Evolutionary conservation across 2,797 vertebrate species (phyloP).

Genomic region (Rachycentron canadum): DNA sequence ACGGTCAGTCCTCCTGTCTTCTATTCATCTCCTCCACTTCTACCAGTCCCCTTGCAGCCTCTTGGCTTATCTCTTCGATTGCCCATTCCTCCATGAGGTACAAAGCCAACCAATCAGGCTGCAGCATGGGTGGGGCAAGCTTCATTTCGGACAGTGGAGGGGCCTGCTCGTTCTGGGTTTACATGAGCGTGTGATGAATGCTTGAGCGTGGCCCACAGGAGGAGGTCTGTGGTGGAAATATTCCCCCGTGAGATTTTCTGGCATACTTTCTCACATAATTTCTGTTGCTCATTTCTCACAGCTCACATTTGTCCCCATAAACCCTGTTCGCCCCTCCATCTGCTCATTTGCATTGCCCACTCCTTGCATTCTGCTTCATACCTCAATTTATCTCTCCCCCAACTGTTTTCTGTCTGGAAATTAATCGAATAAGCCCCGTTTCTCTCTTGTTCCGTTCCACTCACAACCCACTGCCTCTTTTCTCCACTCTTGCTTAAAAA

Average conservation of each 20-base stretch:
- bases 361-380: constrained; percentile 37
- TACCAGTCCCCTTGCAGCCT: constrained; percentile 33
- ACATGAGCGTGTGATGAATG: constrained; percentile 11
- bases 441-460: constrained; percentile 12
- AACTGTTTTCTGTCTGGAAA: constrained; percentile 47
- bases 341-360: constrained; percentile 39
- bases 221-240: constrained; percentile 38
- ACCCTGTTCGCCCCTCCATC: constrained; percentile 23
- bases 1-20: constrained; percentile 47
- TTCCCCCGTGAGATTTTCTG: background rate
- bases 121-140: constrained; percentile 22
- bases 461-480: constrained; percentile 16
- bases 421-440: constrained; percentile 42
- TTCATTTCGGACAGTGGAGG: constrained; percentile 18
- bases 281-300: constrained; percentile 33
- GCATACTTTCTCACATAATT: constrained; percentile 16
- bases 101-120: constrained; percentile 24
- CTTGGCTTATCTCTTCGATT: constrained; percentile 61
- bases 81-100: constrained; percentile 18
- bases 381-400: constrained; percentile 33
- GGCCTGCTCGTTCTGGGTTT: background rate
- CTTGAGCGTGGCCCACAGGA: background rate
- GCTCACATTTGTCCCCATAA: constrained; percentile 36
- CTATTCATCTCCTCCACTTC: constrained; percentile 61
- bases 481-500: constrained; percentile 37